A percentile compares a stretch with the other conserved stretches of the same genome.
Evolutionary conservation across 1,140 invertebrate genomes (phyloP).

Genomic region (Zophobas atratus): DNA sequence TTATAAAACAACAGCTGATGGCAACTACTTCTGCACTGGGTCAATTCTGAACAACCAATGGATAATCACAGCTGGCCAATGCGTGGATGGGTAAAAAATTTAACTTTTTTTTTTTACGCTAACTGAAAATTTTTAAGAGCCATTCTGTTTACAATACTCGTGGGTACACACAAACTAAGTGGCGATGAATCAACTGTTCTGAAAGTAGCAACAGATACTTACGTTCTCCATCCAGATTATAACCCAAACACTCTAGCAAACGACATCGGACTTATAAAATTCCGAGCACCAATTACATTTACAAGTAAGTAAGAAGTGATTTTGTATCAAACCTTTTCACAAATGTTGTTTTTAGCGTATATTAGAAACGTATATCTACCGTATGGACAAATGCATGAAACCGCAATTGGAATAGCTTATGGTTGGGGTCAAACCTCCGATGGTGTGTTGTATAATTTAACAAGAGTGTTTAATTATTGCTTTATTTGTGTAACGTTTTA

Average conservation of each 20-base stretch:
- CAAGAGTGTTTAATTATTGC: neutral
- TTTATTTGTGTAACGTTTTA: neutral
- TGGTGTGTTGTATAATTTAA: neutral
- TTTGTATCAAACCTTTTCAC: too few relatives aligned
- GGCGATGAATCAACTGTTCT: too few relatives aligned
- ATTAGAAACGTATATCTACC: constrained; percentile 5
- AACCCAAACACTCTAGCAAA: constrained; percentile 17
- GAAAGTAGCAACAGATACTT: neutral
- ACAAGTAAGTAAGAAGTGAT: neutral
- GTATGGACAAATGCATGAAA: neutral
- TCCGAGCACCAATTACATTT: neutral
- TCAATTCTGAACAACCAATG: neutral
- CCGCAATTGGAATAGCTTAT: neutral
- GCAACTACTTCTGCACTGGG: constrained; percentile 11
- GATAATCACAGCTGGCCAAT: constrained; percentile 8
- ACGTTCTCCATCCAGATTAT: constrained; percentile 12
- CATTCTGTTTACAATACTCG: too few relatives aligned
- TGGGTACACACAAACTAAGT: too few relatives aligned
- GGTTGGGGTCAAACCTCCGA: constrained; percentile 5
- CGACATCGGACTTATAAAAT: constrained; percentile 10
- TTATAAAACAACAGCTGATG: constrained; percentile 13
- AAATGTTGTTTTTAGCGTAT: neutral
- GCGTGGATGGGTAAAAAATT: constrained; percentile 9
- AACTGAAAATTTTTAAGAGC: too few relatives aligned
- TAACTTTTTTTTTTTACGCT: too few relatives aligned